Base-by-base conservation (phyloP, 2,888 invertebrate species). In the Tachina grossa region DNA sequence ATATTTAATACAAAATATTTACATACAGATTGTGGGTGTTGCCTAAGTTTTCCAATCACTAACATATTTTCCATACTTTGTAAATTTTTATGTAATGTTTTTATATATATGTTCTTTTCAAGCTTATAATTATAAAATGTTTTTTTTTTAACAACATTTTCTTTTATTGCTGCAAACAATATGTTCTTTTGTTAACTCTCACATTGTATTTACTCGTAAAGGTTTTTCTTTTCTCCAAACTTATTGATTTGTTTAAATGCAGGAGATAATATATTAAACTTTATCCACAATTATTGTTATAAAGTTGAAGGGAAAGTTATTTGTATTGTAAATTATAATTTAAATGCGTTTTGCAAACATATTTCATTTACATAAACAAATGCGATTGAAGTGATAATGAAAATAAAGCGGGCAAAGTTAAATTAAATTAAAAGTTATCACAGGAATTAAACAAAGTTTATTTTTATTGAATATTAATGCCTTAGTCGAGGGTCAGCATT, bases 91-190 rank as follows among this genome's bases (percentile, higher is more conserved):
- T 57, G 68, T 66, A 6, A 1, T 45, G 10, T 45, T 45, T 66
- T 65, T 57, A 19, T 16, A 13, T 13, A 31, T 22, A 1, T n/a
- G n/a, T 31, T 1, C 4, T 5, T 31, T 31, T 6, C 31, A 31
- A 31, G 22, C 43, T 31, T 65, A 43, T 39, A 66, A 41, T 77
- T 59, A 59, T 69, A 31, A 31, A 31, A 31, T 49, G 57, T 16
- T 66, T 19, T 14, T 31, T 51, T 39, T 51, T 51, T 5, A 57
- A 57, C 51, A 77, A 77, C n/a, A 51, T 77, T 59, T 59, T 6
- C 11, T 41, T 51, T 74, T 61, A 19, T 51, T 68, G 41, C 53
- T 19, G 6, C 31, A 53, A 6, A 75, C n/a, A 57, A 76, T 47
- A 22, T 19, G 11, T 31, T 53, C 6, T 68, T 41, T 19, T 57